These are phyloP conservation scores for Mya arenaria DNA, from an alignment of 1,140 invertebrate species.

Conservation along the genomic window DNA sequence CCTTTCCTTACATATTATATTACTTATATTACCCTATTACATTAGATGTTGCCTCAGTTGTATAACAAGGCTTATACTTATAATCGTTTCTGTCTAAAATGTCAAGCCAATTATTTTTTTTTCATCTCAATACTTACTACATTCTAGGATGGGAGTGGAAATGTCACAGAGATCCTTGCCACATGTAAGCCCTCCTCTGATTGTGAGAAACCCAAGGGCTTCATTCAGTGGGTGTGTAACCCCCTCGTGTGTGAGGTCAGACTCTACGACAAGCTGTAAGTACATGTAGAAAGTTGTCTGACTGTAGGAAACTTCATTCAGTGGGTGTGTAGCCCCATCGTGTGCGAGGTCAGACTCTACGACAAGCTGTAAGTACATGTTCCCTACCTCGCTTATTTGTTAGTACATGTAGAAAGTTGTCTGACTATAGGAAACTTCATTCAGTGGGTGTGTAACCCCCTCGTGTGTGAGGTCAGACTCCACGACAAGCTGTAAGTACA, in stretches of 20 bases:
- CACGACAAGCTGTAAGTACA: neutral
- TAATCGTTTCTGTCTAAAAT: no score
- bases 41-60: no score
- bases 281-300: no score
- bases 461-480: conserved; percentile 89
- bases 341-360: conserved; percentile 94
- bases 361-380: conserved; percentile 92
- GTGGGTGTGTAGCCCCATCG: conserved; percentile 95
- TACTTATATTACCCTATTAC: no score
- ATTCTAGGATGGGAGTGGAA: conserved; percentile 81
- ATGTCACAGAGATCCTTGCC: conserved; percentile 88
- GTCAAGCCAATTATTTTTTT: no score
- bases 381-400: no score
- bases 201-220: conserved; percentile 95
- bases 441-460: conserved; percentile 97
- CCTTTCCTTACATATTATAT: no score
- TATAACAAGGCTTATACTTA: no score
- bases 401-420: conserved; percentile 80
- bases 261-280: conserved; percentile 94
- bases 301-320: conserved; percentile 94
- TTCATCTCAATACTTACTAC: no score
- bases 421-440: conserved; percentile 92
- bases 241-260: conserved; percentile 92
- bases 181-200: conserved; percentile 82
- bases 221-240: conserved; percentile 98